Base-by-base conservation (phyloP, 2,797 vertebrate species). In the Enteromius viviparus region DNA sequence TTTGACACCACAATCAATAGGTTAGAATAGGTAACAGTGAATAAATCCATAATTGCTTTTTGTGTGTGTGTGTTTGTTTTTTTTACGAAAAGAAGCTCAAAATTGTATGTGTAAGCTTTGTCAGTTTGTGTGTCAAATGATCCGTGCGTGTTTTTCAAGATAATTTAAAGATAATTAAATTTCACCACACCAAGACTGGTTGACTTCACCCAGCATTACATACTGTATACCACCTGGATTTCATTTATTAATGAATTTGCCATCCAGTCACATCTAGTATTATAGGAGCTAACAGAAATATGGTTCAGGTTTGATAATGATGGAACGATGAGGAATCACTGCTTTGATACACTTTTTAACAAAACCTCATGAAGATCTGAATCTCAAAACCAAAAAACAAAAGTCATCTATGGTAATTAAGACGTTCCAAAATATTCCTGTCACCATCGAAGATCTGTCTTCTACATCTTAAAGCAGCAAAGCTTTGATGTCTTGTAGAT, bases 401-500 rank as follows among this genome's bases (percentile, higher is more conserved):
- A 78, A 79, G n/a, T 9, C 26, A 65, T 58, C 6, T 42, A 29
- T 1, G 1, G 26, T 37, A 80, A 69, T 55, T n/a, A 51, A 11
- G 17, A 12, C 26, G 2, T 29, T 23, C 6, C 19, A 49, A 45
- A 74, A 75, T 81, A 64, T 51, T 29, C 26, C 11, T 53, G 15
- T 81, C 70, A 65, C 58, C 14, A 49, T 75, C n/a, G 2, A 42
- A 53, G 14, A 55, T 74, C 71, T 6, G n/a, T 53, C 21, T 26
- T 55, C 47, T 64, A 53, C 51, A 7, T 40, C 55, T 78, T 37
- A 45, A 47, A 82, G 37, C 47, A 47, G 23, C 68, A 23, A 23
- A 77, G 53, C 23, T 82, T 76, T 71, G 66, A 72, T 55, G 84
- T 77, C 49, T 21, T 65, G 65, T 53, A 62, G 55, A 85, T 55